Percentiles rank a stretch among this genome's conserved stretches.
Conservation (phyloP, 1,140 invertebrate species). For the Polypedilum pembai region DNA sequence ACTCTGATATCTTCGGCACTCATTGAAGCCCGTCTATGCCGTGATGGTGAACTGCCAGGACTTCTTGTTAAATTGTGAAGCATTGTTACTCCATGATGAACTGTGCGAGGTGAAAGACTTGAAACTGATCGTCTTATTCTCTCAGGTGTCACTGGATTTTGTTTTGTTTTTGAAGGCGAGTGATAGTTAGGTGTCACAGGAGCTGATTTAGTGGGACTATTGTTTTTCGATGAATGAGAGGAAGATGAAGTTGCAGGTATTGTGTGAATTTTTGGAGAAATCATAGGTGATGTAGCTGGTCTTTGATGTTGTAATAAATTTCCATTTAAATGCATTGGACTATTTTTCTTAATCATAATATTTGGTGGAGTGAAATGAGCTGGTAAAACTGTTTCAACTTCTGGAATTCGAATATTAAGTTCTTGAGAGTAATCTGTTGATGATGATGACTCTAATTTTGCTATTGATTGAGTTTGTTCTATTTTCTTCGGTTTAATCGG, state of each 20-base stretch:
- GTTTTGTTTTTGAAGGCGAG: slow-evolving; percentile 38
- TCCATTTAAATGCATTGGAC: not conserved
- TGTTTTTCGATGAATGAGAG: slow-evolving; percentile 9
- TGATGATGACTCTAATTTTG: not conserved
- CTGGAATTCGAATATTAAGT: not conserved
- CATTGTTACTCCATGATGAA: slow-evolving; percentile 54
- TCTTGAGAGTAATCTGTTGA: slow-evolving; percentile 23
- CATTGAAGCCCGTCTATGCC: slow-evolving; percentile 29
- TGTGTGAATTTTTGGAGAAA: not conserved
- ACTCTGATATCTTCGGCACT: not conserved
- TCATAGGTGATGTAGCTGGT: not conserved
- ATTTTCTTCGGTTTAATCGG: not conserved
- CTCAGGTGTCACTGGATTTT: slow-evolving; percentile 37
- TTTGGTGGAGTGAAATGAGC: slow-evolving; percentile 6
- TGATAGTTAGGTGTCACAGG: slow-evolving; percentile 40
- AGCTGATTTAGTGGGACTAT: slow-evolving; percentile 31
- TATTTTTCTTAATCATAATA: slow-evolving; percentile 25
- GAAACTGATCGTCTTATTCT: slow-evolving; percentile 45
- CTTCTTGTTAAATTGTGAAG: slow-evolving; percentile 54
- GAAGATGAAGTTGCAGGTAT: slow-evolving; percentile 21
- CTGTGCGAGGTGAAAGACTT: slow-evolving; percentile 44
- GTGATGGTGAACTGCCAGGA: slow-evolving; percentile 44
- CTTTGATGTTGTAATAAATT: not conserved
- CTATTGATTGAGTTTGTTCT: not conserved
- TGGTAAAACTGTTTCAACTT: not conserved